Base-by-base conservation (phyloP, 2,113 vertebrate genomes). In the Pollimyrus isidori region DNA sequence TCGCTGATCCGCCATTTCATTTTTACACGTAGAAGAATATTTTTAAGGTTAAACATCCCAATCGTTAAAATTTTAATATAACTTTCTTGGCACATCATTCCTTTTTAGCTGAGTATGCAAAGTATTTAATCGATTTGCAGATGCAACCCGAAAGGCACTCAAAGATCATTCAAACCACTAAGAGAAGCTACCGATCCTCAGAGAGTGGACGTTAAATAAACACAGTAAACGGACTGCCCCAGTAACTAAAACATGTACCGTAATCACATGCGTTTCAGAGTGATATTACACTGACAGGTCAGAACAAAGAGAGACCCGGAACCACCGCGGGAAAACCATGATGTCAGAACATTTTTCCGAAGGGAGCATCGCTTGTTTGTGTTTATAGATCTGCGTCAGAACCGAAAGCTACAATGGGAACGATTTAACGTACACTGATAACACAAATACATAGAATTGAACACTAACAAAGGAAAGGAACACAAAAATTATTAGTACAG, bases 281-380 rank as follows among this genome's bases (percentile, higher is more conserved):
- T 53, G 26, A 85, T 48, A 35, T 88, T 6, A 21, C 15, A 53
- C 10, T 82, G 73, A 39, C 49, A 39, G 73, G 23, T n/a, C 76
- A 42, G 65, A 46, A 88, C n/a, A 83, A 89, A 84, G 19, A 84
- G 19, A 90, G 65, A 19, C 86, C 42, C 15, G 53, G 35, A 30
- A 62, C 73, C 86, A 86, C 90, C 89, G 89, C 89, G 89, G 35
- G 26, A 90, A 91, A 91, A 39, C 35, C 90, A 62, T 89, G 46
- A 73, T 23, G 89, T 91, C 86, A 91, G 91, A 89, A 87, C 82
- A 91, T 90, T 92, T 89, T 90, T 73, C 73, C 15, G 58, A 56
- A 62, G 35, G 21, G 73, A 10, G 21, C 49, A 45, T n/a, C 35
- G 23, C 30, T 45, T n/a, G 39, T 13, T 88, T 17, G 73, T 80